Conservation (phyloP, 2,888 invertebrate species). For the Oasisia sp. region DNA sequence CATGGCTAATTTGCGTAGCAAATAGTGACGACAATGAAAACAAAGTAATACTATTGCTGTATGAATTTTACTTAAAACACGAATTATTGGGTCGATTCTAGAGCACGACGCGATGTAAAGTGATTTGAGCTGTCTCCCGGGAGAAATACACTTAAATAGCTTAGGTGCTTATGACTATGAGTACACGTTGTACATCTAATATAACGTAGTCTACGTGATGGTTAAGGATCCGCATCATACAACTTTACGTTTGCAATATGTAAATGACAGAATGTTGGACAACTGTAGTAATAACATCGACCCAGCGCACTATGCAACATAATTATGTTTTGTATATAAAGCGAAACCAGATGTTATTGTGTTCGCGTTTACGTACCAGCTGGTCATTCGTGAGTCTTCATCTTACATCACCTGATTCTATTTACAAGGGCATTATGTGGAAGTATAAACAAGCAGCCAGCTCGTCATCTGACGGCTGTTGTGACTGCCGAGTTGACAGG, state of each 20-base stretch:
- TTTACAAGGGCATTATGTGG: slow-evolving; percentile 34
- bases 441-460: slow-evolving; percentile 58
- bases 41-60: not conserved
- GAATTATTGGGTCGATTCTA: not conserved
- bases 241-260: not conserved
- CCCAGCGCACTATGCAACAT: too few species aligned
- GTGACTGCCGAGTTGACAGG: slow-evolving; percentile 46
- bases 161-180: not conserved
- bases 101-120: not conserved
- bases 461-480: slow-evolving; percentile 41
- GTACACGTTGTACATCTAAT: not conserved
- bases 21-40: too few species aligned
- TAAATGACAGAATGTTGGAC: not conserved
- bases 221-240: not conserved
- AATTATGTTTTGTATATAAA: too few species aligned
- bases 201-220: not conserved
- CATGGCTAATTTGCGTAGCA: too few species aligned
- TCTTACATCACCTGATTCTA: not conserved
- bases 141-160: too few species aligned
- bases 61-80: not conserved
- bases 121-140: too few species aligned
- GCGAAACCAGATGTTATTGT: too few species aligned
- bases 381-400: too few species aligned
- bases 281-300: too few species aligned
- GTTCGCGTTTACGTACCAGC: too few species aligned